Percentiles rank a stretch among this genome's conserved stretches.
phyloP scores from a whole-genome alignment of 2,797 vertebrate genomes.

The Phaenicophaeus curvirostris region DNA sequence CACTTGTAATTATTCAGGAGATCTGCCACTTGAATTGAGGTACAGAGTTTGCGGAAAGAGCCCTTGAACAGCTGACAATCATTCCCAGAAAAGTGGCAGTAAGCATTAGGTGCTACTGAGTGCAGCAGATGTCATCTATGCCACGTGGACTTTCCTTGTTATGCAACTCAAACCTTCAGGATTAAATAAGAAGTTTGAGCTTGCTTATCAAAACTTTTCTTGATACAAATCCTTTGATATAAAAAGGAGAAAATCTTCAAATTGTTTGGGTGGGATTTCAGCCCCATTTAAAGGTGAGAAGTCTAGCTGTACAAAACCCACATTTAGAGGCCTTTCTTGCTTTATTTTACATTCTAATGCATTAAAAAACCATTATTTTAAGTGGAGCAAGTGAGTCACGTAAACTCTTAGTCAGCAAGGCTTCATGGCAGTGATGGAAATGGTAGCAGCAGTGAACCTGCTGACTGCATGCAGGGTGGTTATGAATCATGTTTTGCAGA shows the following conservation, averaged over 20 bases:
- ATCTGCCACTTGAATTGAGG: neutral
- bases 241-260: neutral
- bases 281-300: neutral
- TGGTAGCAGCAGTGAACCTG: neutral
- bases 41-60: neutral
- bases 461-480: neutral
- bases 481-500: neutral
- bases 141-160: neutral
- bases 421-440: neutral
- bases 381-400: neutral
- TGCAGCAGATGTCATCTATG: neutral
- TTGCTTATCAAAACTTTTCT: neutral
- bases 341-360: neutral
- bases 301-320: neutral
- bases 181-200: neutral
- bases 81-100: neutral
- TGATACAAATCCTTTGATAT: neutral
- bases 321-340: neutral
- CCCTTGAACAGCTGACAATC: neutral
- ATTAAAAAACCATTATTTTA: neutral
- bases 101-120: neutral
- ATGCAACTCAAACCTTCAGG: neutral
- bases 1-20: conserved; percentile 23
- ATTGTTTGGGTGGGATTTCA: neutral
- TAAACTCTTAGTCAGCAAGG: neutral